Percentiles rank a stretch among this genome's conserved stretches.
phyloP scores from a whole-genome alignment of 2,113 vertebrate genomes.

The Anolis carolinensis region DNA sequence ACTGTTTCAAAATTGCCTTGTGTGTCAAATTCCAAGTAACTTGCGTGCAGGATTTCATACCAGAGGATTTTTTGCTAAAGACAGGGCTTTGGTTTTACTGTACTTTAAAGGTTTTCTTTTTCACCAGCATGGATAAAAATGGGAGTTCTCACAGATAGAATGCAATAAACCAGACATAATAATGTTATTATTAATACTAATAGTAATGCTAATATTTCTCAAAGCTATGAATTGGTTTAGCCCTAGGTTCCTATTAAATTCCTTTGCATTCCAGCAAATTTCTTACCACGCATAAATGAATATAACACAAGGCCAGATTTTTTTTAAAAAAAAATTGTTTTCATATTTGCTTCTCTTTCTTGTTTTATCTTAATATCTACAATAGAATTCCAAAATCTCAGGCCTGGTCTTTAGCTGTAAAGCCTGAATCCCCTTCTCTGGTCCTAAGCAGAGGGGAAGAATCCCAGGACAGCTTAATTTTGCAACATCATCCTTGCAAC shows the following conservation, averaged over 20 bases:
- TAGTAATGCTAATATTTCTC: no score
- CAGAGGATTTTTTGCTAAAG: not conserved
- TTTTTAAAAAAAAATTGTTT: no score
- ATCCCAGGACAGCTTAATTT: no score
- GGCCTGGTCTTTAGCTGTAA: no score
- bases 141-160: not conserved
- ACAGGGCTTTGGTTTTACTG: not conserved
- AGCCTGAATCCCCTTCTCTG: no score
- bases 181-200: not conserved
- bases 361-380: not conserved
- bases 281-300: not conserved
- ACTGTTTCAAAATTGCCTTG: conserved; percentile 16
- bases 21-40: not conserved
- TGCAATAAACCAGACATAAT: not conserved
- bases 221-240: not conserved
- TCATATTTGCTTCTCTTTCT: not conserved
- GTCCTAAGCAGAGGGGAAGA: no score
- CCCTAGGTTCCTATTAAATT: not conserved
- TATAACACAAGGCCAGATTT: no score
- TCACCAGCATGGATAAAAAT: not conserved
- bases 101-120: not conserved
- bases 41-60: conserved; percentile 19
- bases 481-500: no score
- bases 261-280: not conserved
- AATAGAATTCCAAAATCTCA: no score